Percentiles rank a stretch among this genome's conserved stretches.
These are phyloP conservation scores for Cyrtorhinus lividipennis DNA, from an alignment of 1,140 invertebrate genomes.

Conservation along the genomic window DNA sequence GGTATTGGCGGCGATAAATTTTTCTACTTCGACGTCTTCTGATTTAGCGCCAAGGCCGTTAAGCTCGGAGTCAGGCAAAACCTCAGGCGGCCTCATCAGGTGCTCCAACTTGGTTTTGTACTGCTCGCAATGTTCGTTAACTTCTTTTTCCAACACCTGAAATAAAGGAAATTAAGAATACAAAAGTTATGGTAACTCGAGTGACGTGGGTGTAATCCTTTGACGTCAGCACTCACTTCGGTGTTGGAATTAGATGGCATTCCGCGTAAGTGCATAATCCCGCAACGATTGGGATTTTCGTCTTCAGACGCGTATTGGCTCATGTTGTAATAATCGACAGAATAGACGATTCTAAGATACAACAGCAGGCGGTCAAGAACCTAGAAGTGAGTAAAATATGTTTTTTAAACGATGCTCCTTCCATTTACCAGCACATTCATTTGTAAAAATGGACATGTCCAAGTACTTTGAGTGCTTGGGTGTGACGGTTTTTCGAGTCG, in stretches of 20 bases:
- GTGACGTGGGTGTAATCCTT: background rate
- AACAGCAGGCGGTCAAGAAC: conserved; percentile 71
- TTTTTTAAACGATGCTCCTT: too few species aligned
- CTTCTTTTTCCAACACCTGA: conserved; percentile 43
- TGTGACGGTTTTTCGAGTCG: conserved; percentile 9
- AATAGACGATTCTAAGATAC: conserved; percentile 93
- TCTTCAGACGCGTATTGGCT: conserved; percentile 99
- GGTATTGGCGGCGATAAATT: conserved; percentile 85
- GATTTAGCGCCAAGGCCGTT: conserved; percentile 77
- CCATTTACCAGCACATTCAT: background rate
- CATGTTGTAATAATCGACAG: conserved; percentile 97
- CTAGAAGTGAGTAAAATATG: conserved; percentile 28
- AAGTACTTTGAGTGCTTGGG: conserved; percentile 3
- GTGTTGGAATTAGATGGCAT: conserved; percentile 52
- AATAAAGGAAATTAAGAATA: conserved; percentile 21
- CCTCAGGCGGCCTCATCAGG: conserved; percentile 58
- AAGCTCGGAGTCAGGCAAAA: conserved; percentile 63
- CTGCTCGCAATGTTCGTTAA: conserved; percentile 59
- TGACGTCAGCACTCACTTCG: conserved; percentile 40
- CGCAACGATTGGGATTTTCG: conserved; percentile 98
- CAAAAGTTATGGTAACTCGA: too few species aligned
- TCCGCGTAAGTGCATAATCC: conserved; percentile 93
- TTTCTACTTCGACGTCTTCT: conserved; percentile 78
- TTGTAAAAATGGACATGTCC: background rate
- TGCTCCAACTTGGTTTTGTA: conserved; percentile 79